These are phyloP conservation scores for Ecdyonurus torrentis DNA, from an alignment of 2,888 invertebrate genomes.

Conservation along the genomic window DNA sequence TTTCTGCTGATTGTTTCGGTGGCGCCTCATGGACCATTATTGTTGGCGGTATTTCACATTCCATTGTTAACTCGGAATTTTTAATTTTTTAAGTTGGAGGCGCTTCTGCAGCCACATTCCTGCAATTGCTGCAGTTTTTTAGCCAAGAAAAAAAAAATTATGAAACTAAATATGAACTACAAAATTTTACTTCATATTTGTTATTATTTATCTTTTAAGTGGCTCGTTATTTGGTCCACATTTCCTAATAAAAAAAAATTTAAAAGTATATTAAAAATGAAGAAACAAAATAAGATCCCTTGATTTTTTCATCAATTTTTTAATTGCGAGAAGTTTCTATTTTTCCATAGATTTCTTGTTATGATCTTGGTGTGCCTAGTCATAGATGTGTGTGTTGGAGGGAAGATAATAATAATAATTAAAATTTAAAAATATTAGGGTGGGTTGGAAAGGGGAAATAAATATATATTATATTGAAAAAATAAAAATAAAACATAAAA, in stretches of 20 bases:
- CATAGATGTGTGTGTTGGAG: conserved; percentile 27
- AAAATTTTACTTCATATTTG: too few relatives aligned
- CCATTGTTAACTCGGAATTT: conserved; percentile 4
- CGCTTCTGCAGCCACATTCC: background rate
- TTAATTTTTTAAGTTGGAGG: background rate
- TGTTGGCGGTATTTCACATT: conserved; percentile 12
- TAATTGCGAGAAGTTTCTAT: conserved; percentile 31
- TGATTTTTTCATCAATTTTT: conserved; percentile 29
- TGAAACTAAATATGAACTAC: too few relatives aligned
- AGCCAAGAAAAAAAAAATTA: conserved; percentile 12
- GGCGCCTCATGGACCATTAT: conserved; percentile 6
- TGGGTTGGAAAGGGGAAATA: too few relatives aligned
- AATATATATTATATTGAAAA: too few relatives aligned
- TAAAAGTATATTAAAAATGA: conserved; percentile 11
- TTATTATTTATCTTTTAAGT: conserved; percentile 9
- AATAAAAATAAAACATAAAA: background rate
- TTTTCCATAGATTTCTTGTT: conserved; percentile 35
- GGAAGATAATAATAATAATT: background rate
- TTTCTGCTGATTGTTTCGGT: background rate
- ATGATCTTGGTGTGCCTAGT: conserved; percentile 48
- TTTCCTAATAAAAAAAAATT: conserved; percentile 11
- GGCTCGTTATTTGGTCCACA: background rate
- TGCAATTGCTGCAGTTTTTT: background rate
- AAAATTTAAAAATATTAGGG: background rate
- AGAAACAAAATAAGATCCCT: conserved; percentile 15